Evolutionary conservation across 2,797 vertebrate genomes (phyloP), one percentile per base, ranked within the genome.

Genomic region (Sebastes alutus): DNA sequence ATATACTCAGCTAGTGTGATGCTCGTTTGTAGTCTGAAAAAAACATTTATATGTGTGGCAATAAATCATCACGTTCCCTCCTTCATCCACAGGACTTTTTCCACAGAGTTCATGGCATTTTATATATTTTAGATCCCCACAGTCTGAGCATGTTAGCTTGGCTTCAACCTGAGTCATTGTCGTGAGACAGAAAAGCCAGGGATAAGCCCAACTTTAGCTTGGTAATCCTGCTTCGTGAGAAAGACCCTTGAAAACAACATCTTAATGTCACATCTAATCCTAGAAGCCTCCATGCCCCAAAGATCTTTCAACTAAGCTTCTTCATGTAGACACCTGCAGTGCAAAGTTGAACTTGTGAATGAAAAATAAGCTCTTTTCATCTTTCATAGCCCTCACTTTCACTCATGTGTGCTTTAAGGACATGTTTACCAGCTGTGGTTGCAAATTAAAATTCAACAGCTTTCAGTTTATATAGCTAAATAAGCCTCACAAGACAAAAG

Each of bases 241-340:
- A 75, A 83, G 77, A 61, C 61, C 81, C 83, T 80, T 83, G 65
- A 89, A 87, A 82, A 81, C 74, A 70, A 85, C 86, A 88, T 90
- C 81, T 80, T 78, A 67, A 87, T 81, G 81, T 90, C 81, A 81
- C 66, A 87, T 90, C 75, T 87, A 85, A 92, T 90, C 89, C 87
- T 16, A 23, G 64, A 88, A 77, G 61, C 62, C 62, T 74, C 72
- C 27, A n/a, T 84, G 60, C 42, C 22, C 30, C 32, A 77, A 83
- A 72, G 18, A 80, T 86, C 13, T 74, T 67, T 78, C 42, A 81
- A 25, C 42, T 78, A 75, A 84, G 75, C 80, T 52, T 56, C 35
- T 74, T 59, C 69, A 58, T 77, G 72, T 25, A 27, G 46, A 30
- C 49, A 68, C 38, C 79, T 35, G 30, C 35, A 71, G 55, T 60